Evolutionary conservation across 2,113 vertebrate genomes (phyloP).

Genomic region (Brachyhypopomus occidentalis): DNA sequence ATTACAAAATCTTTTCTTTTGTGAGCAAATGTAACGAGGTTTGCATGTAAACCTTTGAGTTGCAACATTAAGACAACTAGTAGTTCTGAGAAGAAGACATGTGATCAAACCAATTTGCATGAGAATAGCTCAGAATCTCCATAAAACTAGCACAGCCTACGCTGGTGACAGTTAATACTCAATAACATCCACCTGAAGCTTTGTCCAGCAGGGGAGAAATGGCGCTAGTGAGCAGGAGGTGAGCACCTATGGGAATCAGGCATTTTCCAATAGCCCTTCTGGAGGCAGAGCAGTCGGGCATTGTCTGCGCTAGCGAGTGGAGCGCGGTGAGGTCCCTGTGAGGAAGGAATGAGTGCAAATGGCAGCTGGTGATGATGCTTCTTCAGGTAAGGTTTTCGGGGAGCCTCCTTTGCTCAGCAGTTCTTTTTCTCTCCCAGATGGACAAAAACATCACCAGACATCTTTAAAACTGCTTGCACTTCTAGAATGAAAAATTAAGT

Average conservation of each 20-base stretch:
- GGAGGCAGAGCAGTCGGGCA: not conserved
- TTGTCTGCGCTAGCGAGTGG: not conserved
- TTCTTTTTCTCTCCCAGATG: conserved; percentile 18
- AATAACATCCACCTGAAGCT: conserved; percentile 4
- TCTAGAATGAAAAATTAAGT: conserved; percentile 46
- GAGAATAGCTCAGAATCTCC: conserved; percentile 8
- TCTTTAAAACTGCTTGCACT: conserved; percentile 37
- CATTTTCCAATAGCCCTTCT: conserved; percentile 17
- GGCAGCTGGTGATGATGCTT: not conserved
- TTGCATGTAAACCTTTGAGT: conserved; percentile 36
- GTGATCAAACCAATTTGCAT: conserved; percentile 18
- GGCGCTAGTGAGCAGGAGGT: not conserved
- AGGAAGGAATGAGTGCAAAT: not conserved
- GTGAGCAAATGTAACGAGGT: conserved; percentile 10
- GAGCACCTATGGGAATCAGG: conserved; percentile 27
- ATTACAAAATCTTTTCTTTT: conserved; percentile 19
- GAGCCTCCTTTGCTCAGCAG: not conserved
- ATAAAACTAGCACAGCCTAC: conserved; percentile 34
- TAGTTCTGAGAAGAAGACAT: conserved; percentile 48
- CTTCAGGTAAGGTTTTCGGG: not conserved
- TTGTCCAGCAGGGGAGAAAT: conserved; percentile 33
- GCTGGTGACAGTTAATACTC: conserved; percentile 53
- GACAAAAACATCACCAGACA: conserved; percentile 24
- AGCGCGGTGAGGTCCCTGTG: not conserved
- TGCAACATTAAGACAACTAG: conserved; percentile 44